Evolutionary conservation across 2,888 invertebrate species (phyloP).

Genomic region (Caenorhabditis drosophilae): DNA sequence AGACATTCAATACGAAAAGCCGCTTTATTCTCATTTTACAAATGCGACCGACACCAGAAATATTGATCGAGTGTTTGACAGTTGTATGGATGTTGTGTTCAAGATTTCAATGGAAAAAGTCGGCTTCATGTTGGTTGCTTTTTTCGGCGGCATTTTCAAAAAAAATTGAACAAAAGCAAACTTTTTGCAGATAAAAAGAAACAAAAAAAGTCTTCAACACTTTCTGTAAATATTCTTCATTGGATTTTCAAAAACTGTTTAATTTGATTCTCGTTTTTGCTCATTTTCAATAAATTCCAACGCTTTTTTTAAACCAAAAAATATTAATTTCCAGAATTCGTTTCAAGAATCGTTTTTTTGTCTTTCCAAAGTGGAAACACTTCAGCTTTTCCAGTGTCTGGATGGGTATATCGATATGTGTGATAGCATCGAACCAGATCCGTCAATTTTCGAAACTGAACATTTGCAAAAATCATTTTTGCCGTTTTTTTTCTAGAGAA

Average conservation of each 20-base stretch:
- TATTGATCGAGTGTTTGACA: conserved; percentile 69
- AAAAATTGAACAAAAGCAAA: no score
- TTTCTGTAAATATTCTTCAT: no score
- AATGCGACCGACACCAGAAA: conserved; percentile 70
- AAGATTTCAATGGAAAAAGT: conserved; percentile 67
- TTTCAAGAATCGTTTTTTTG: background rate
- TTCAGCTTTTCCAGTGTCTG: conserved; percentile 19
- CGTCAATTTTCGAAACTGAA: conserved; percentile 25
- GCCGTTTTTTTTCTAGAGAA: background rate
- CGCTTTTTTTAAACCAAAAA: no score
- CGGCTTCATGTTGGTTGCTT: conserved; percentile 61
- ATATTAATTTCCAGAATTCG: no score
- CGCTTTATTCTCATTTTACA: conserved; percentile 70
- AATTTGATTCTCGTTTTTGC: no score
- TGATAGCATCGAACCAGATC: conserved; percentile 34
- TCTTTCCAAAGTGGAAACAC: conserved; percentile 28
- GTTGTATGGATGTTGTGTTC: conserved; percentile 66
- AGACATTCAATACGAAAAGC: conserved; percentile 65
- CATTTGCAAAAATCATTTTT: background rate
- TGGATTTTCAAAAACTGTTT: no score
- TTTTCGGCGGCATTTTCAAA: no score
- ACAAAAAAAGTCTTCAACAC: no score
- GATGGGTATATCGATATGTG: conserved; percentile 26
- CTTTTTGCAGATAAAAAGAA: no score
- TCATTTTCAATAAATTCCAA: no score